Evolutionary conservation across 2,797 vertebrate genomes (phyloP).

Genomic region (Coendou prehensilis): DNA sequence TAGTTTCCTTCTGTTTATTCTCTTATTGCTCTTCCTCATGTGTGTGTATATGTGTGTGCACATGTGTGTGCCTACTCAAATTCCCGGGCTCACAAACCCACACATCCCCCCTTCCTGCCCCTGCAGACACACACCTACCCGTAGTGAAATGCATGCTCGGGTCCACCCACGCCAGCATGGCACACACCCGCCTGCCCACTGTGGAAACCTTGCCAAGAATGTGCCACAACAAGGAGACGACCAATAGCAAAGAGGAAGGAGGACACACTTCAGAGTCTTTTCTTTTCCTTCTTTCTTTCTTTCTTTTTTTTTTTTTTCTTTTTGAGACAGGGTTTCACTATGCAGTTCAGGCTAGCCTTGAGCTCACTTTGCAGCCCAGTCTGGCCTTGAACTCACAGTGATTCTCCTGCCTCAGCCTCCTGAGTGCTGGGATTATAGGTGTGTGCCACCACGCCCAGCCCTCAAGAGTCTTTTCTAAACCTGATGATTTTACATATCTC

Average conservation of each 20-base stretch:
- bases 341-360: neutral
- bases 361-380: neutral
- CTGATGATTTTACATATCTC: neutral
- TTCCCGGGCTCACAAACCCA: neutral
- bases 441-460: neutral
- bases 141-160: fast-evolving
- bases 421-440: neutral
- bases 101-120: fast-evolving
- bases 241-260: neutral
- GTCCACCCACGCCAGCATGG: fast-evolving
- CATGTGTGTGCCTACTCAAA: neutral
- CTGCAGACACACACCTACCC: neutral
- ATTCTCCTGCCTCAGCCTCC: neutral
- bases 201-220: neutral
- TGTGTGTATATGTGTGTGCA: fast-evolving
- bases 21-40: too few relatives aligned
- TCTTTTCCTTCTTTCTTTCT: neutral
- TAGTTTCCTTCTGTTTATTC: neutral
- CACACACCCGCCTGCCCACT: neutral
- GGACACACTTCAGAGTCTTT: neutral
- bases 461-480: neutral
- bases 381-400: neutral
- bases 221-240: fast-evolving
- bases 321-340: neutral
- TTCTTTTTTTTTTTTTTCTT: neutral